Base-by-base conservation (phyloP, 2,113 vertebrate species). In the Myrmecophaga tridactyla region DNA sequence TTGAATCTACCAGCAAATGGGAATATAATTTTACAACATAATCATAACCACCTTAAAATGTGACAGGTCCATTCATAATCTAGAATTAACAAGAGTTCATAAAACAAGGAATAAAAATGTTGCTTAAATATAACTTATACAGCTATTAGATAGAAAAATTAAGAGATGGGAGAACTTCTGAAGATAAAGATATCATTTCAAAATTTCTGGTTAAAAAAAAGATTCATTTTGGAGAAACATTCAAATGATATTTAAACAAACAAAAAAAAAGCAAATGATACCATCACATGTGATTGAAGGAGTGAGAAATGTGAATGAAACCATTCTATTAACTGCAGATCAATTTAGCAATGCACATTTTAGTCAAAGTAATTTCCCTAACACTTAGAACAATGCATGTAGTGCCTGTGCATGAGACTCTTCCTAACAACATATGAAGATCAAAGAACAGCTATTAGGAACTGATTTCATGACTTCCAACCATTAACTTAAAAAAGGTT, bases 141-240 rank as follows among this genome's bases (percentile, higher is more conserved):
- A 93, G 8, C 13, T 94, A 93, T 2, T 39, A 8, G 27, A 84
- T 21, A 86, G 69, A 62, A 96, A 80, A 17, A 76, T 65, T 62
- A 78, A 90, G 12, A 67, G 17, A 69, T 25, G 21, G 21, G 17
- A 78, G 41, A 93, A 76, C 1, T 86, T 77, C 43, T 23, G 53
- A 93, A 63, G 18, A 76, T 72, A 76, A 46, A 91, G 20, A 53
- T 17, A 41, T 2, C 60, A 94, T 91, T 95, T 97, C 48, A 94
- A 94, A 90, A 94, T 63, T 48, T 70, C 67, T 77, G 12, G 80
- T 60, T 0, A 60, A 62, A 39, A 90, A 92, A 96, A 85, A 23
- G 75, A 90, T 36, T 87, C 21, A 92, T 87, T 39, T 92, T 9
- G 10, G 25, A 93, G 78, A 92, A 48, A 83, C 36, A 70, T 63